phyloP scores from a whole-genome alignment of 2,113 vertebrate species.

The Rhabdomys dilectus region DNA sequence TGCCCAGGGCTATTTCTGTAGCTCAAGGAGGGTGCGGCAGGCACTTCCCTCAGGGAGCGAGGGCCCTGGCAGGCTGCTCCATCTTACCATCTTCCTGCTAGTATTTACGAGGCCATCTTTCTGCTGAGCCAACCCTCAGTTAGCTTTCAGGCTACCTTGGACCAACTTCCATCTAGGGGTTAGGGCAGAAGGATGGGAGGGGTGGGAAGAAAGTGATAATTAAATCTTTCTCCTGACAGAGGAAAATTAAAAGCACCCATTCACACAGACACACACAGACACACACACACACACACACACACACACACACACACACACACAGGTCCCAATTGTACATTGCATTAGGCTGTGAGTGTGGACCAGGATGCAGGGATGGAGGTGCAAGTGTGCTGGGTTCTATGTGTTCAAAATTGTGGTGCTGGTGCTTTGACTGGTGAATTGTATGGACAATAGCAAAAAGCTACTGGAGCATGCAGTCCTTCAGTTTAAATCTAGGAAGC shows the following conservation, averaged over 20 bases:
- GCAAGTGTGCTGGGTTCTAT: background rate
- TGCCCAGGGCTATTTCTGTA: constrained; percentile 24
- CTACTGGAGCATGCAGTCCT: accelerated
- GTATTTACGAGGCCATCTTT: background rate
- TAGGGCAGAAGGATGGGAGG: background rate
- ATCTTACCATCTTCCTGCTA: background rate
- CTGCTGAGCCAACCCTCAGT: background rate
- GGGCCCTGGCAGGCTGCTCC: background rate
- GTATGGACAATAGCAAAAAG: background rate
- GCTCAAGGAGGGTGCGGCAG: background rate
- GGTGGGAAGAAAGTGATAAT: background rate
- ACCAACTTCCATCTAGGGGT: background rate
- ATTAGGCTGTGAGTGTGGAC: background rate
- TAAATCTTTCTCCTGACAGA: constrained; percentile 2
- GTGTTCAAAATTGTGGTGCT: background rate
- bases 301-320: background rate
- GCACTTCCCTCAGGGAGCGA: background rate
- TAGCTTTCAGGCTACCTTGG: background rate
- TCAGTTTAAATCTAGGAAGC: background rate
- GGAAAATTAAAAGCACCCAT: background rate
- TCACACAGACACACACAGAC: background rate
- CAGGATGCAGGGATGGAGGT: accelerated
- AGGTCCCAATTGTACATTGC: accelerated
- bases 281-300: background rate
- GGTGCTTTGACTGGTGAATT: background rate